These are phyloP conservation scores for Fistularia tabacaria DNA, from an alignment of 2,797 vertebrate genomes.

Conservation along the genomic window DNA sequence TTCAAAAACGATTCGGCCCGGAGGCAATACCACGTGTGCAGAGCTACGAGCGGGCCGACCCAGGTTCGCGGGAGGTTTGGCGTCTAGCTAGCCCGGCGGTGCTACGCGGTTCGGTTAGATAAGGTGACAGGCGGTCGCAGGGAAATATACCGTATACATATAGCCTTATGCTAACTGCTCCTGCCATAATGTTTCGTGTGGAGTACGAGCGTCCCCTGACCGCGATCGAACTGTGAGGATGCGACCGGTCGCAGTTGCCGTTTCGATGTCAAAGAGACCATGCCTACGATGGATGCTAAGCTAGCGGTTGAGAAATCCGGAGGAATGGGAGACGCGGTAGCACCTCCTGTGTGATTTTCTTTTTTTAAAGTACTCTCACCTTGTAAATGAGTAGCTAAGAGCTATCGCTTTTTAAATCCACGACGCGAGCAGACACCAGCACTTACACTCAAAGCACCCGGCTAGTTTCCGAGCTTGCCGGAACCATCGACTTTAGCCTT, in stretches of 20 bases:
- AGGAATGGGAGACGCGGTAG: constrained; percentile 13
- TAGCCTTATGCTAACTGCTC: constrained; percentile 45
- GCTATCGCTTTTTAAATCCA: constrained; percentile 44
- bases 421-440: constrained; percentile 58
- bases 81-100: constrained; percentile 11
- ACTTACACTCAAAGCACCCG: constrained; percentile 36
- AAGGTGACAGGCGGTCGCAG: constrained; percentile 31
- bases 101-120: constrained; percentile 21
- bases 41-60: constrained; percentile 6
- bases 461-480: constrained; percentile 2
- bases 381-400: constrained; percentile 47
- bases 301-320: constrained; percentile 1
- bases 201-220: constrained; percentile 11
- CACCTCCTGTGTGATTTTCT: constrained; percentile 19
- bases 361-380: constrained; percentile 22
- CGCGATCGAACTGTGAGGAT: constrained; percentile 4
- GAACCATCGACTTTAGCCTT: constrained; percentile 11
- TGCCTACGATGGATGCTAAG: constrained; percentile 32
- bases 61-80: constrained; percentile 11
- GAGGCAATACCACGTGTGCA: background rate
- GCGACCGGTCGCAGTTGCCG: constrained; percentile 17
- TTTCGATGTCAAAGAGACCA: constrained; percentile 52
- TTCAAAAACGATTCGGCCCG: too few relatives aligned
- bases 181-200: constrained; percentile 38
- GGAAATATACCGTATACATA: constrained; percentile 34